A percentile compares a stretch with the other conserved stretches of the same genome.
These are phyloP conservation scores for Porites rus DNA, from an alignment of 92 coral and sea anemone species.

Conservation along the genomic window DNA sequence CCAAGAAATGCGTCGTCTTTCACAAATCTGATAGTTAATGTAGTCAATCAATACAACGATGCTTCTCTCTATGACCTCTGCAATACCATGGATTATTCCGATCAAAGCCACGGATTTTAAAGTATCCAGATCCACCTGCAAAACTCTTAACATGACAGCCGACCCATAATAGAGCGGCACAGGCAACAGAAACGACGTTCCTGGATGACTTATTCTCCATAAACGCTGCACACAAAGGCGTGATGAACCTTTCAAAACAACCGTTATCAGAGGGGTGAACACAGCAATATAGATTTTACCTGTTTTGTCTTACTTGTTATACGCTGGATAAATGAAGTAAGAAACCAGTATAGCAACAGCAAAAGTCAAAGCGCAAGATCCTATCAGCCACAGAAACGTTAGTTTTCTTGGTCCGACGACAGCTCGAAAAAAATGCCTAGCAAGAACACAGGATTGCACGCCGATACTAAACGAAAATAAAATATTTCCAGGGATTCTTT, in stretches of 20 bases:
- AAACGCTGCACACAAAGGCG: conserved; percentile 16
- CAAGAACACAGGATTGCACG: neutral
- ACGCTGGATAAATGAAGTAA: neutral
- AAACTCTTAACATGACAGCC: conserved; percentile 7
- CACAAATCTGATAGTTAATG: conserved; percentile 2
- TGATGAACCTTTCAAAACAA: neutral
- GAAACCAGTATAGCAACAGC: neutral
- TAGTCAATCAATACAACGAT: conserved; percentile 24
- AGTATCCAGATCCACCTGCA: neutral
- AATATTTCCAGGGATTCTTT: neutral
- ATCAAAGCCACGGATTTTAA: conserved; percentile 8
- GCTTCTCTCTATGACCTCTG: conserved; percentile 26
- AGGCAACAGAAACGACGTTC: conserved; percentile 23
- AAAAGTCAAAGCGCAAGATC: neutral
- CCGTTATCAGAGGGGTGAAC: conserved; percentile 9
- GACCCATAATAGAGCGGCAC: conserved; percentile 32
- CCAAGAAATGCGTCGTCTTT: conserved; percentile 1
- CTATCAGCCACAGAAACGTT: neutral
- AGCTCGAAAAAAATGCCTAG: neutral
- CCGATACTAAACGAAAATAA: neutral
- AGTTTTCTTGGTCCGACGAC: neutral
- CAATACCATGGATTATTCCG: conserved; percentile 21
- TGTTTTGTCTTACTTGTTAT: conserved; percentile 2
- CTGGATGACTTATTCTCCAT: conserved; percentile 41
- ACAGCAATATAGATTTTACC: conserved; percentile 24